Evolutionary conservation across 2,113 vertebrate species (phyloP), one percentile per base, ranked within the genome.

Genomic region (Pyrgilauda ruficollis): DNA sequence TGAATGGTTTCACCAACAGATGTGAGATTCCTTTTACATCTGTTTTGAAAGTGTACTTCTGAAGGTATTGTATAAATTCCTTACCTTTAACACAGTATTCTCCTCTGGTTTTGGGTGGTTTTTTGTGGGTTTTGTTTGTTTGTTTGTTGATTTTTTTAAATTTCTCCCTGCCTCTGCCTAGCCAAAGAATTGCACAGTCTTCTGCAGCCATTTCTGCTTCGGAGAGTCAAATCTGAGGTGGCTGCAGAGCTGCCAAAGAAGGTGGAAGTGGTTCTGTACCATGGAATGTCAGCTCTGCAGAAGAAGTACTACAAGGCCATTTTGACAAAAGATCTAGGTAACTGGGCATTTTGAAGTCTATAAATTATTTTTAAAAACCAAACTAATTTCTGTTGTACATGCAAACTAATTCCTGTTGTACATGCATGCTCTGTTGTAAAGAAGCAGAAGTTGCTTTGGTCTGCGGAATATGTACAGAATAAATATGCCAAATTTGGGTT

Each of bases 261-360:
- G 95, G 98, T 97, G 0, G 99, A 99, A 96, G 97, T 99, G 41
- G 97, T 99, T 87, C 89, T 99, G 13, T 99, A 99, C 94, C 99
- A 99, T 6, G 98, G 99, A 96, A 98, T 99, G 98, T 99, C 99
- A 11, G 97, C 98, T 30, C 81, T 99, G 93, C 99, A 99, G 96
- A 99, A 98, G 46, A 99, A 98, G 63, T 99, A 98, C 96, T 99
- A 99, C 97, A 99, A 98, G 95, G 99, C 99, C 35, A 80, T 99
- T 94, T 93, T 99, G 92, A 99, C 94, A 89, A 99, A 98, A 96
- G 98, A 99, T 89, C 89, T 97, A 46, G 98, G 99, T 99, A 97
- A 98, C 79, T 59, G 59, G 50, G 41, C 21, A 20, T 6, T 76
- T 90, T 77, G 33, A 90, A 84, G 26, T 27, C n/a, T 50, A 8